Evolutionary conservation across 30 jellyfish, hydroid and myxozoan genomes (phyloP), one percentile per base, ranked within the genome.

Genomic region (Turritopsis dohrnii): DNA sequence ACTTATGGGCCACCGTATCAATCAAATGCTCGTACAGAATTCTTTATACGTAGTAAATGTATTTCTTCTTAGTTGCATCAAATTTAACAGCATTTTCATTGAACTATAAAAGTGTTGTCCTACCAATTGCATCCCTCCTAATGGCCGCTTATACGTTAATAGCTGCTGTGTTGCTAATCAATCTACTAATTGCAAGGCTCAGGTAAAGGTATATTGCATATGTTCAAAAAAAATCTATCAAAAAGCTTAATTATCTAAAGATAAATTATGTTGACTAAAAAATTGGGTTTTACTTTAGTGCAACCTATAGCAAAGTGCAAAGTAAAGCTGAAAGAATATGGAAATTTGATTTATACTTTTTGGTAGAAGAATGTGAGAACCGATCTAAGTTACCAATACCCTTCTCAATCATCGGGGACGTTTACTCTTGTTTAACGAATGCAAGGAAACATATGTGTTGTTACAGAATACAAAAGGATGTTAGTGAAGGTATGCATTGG

Each of bases 311-410:
- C 31, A 69, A 21, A 69, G 77, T 69, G 77, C 77, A 69, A 27
- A 9, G 28, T 0, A 69, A 69, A 69, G 77, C 77, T 69, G 77
- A 69, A 27, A 69, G 30, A 27, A 69, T 69, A 69, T 69, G 77
- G 77, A 69, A 69, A 69, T 69, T n/a, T 1, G 30, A 69, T 1
- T 27, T 0, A 9, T 69, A 69, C 77, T 69, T n/a, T 69, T 69
- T 69, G 77, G 30, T 69, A n/a, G 77, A 69, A 69, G 77, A 69
- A 69, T 69, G 30, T 1, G 31, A 69, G 22, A 69, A 69, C 77
- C 9, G 30, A 69, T 69, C 22, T 0, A 1, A 23, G 19, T n/a
- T 69, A n/a, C 77, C 77, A 23, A 69, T 69, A 27, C 77, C 77
- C 8, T 69, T 69, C 30, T 69, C 77, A n/a, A 69, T 69, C 8